phyloP scores from a whole-genome alignment of 1,140 invertebrate genomes.

The Belonocnema kinseyi region DNA sequence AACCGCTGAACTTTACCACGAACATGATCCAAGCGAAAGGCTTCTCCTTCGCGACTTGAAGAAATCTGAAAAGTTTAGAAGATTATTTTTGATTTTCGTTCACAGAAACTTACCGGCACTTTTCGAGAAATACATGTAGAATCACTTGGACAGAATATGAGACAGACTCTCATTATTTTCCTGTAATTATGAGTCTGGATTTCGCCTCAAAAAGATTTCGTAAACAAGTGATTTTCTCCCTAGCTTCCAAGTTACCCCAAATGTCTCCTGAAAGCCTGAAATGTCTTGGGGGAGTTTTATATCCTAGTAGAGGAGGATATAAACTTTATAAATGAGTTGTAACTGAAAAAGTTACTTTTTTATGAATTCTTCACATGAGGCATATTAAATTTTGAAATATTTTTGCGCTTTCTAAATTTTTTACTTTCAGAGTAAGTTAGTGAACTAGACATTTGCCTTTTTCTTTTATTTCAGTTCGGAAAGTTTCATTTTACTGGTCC shows the following conservation, averaged over 20 bases:
- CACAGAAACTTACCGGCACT: conserved; percentile 15
- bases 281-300: too few relatives aligned
- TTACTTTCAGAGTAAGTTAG: neutral
- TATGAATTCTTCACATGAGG: neutral
- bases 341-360: neutral
- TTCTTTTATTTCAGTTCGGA: neutral
- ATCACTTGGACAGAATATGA: neutral
- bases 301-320: too few relatives aligned
- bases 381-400: conserved; percentile 16
- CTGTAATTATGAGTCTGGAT: neutral
- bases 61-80: conserved; percentile 24
- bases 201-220: neutral
- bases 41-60: conserved; percentile 14
- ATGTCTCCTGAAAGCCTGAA: too few relatives aligned
- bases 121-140: neutral
- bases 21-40: conserved; percentile 29
- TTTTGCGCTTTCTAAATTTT: neutral
- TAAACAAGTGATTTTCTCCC: neutral
- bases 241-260: neutral
- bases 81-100: conserved; percentile 22
- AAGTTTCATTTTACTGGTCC: neutral
- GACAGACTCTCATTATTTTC: neutral
- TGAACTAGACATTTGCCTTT: neutral
- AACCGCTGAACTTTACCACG: conserved; percentile 31
- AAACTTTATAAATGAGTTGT: too few relatives aligned